A percentile compares a stretch with the other conserved stretches of the same genome.
Conservation (phyloP, 2,888 invertebrate species). For the Syritta pipiens region DNA sequence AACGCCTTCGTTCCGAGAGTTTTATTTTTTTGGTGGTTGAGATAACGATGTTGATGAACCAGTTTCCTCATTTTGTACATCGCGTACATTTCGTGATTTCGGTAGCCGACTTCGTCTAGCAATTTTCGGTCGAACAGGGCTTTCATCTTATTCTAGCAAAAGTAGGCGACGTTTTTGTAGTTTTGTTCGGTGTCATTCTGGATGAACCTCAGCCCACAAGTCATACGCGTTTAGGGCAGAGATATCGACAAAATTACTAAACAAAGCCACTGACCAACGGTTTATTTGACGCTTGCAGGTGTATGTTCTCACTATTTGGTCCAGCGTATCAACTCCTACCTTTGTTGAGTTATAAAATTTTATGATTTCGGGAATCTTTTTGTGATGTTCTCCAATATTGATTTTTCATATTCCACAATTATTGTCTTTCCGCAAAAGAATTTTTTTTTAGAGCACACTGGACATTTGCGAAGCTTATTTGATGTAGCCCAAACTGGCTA, state of each 20-base stretch:
- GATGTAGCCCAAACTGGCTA: conserved; percentile 4
- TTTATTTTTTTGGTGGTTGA: too few relatives aligned
- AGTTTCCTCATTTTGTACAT: not conserved
- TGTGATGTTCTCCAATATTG: too few relatives aligned
- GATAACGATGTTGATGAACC: too few relatives aligned
- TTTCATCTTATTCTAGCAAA: conserved; percentile 9
- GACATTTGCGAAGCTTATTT: not conserved
- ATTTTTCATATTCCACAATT: not conserved
- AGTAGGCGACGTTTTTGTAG: conserved; percentile 3
- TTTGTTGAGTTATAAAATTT: conserved; percentile 27
- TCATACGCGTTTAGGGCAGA: conserved; percentile 26
- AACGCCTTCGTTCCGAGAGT: too few relatives aligned
- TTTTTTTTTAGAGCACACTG: not conserved
- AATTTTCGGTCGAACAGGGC: conserved; percentile 5
- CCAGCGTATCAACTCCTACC: conserved; percentile 13
- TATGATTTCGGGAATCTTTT: not conserved
- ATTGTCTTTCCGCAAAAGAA: not conserved
- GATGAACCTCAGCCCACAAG: conserved; percentile 18
- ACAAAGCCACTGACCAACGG: conserved; percentile 24
- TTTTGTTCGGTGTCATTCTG: conserved; percentile 17
- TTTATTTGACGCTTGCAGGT: conserved; percentile 8
- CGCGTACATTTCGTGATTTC: not conserved
- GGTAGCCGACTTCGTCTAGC: not conserved
- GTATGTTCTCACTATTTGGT: conserved; percentile 13
- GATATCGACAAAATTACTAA: conserved; percentile 16